Evolutionary conservation across 2,888 invertebrate genomes (phyloP), one percentile per base, ranked within the genome.

Genomic region (Ophioninae sp.): DNA sequence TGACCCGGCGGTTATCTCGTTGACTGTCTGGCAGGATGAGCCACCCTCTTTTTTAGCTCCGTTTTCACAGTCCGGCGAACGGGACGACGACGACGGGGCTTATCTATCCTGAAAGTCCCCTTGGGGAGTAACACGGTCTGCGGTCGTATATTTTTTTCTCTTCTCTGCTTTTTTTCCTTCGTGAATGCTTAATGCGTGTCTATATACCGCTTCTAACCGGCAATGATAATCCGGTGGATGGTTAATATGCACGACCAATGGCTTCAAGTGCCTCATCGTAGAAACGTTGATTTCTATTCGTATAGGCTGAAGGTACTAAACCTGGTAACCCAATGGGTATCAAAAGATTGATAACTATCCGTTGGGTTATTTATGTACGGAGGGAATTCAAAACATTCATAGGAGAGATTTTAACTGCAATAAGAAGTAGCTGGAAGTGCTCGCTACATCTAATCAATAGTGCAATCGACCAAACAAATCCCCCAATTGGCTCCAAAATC

Each of bases 1-100:
- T 72, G 73, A 68, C 72, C 68, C 82, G 68, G 72, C 70, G 77
- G 79, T 85, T 85, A 85, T 85, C 85, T 85, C 70, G 65, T 57
- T 64, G 77, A 77, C 85, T 84, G 79, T 85, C 84, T 81, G 67
- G 39, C 77, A 62, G 62, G 77, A 79, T 85, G 72, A 75, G 65
- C 83, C 70, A 65, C 59, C 77, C 79, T 62, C 68, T 76, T 82
- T 81, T 67, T 73, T 65, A n/a, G 13, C 67, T 37, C 50, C 70
- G 30, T 67, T 65, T 69, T 57, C 44, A 44, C 41, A 39, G 67
- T 62, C 73, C 82, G 41, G 62, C 61, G 41, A 74, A 41, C 20
- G 61, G 50, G 41, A 30, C 68, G 61, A 62, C 76, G 72, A 72
- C 64, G 64, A 39, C 50, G 50, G 50, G 50, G 79, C 77, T 77